phyloP scores from a whole-genome alignment of 1,140 invertebrate species.

The Penaeus indicus region DNA sequence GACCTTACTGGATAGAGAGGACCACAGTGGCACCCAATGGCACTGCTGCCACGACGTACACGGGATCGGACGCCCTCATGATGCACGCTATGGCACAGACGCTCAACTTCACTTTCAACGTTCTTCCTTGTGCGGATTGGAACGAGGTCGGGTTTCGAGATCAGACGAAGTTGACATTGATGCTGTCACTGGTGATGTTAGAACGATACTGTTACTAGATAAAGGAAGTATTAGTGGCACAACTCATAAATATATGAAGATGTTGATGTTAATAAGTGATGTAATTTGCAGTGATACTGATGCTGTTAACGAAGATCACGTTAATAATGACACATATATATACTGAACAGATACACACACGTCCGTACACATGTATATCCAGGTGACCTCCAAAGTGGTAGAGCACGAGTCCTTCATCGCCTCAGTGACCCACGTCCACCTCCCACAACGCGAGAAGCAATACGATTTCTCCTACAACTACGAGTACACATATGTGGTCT shows the following conservation, averaged over 20 bases:
- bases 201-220: no score
- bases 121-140: conserved; percentile 20
- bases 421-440: background rate
- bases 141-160: conserved; percentile 13
- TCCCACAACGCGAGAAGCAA: background rate
- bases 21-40: background rate
- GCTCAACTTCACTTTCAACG: conserved; percentile 29
- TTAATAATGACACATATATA: no score
- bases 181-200: no score
- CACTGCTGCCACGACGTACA: background rate
- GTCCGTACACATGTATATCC: background rate
- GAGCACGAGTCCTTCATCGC: background rate
- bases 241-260: no score
- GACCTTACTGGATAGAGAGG: conserved; percentile 24
- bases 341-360: background rate
- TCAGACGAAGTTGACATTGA: no score
- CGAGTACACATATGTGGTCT: background rate
- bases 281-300: no score
- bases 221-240: no score
- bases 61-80: conserved; percentile 9
- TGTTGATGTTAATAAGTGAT: no score
- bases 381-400: background rate
- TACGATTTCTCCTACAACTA: background rate
- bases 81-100: background rate
- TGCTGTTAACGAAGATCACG: no score